Evolutionary conservation across 2,888 invertebrate species (phyloP).

Genomic region (Hemaris fuciformis): DNA sequence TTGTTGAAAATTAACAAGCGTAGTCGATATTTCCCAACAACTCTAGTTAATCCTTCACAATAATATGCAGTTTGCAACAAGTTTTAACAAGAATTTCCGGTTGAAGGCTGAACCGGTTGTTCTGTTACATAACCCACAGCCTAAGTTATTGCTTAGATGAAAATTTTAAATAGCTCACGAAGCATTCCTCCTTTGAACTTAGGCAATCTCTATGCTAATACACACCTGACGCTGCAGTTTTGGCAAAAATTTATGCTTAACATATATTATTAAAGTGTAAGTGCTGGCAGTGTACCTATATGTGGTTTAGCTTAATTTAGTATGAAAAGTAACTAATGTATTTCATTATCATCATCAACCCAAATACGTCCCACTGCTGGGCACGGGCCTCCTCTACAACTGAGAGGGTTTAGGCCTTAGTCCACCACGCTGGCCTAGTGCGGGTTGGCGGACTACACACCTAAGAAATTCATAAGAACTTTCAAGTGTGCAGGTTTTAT

Average conservation of each 20-base stretch:
- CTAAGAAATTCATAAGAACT: too few relatives aligned
- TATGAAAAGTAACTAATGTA: too few relatives aligned
- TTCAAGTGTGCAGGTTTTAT: too few relatives aligned
- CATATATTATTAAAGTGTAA: background rate
- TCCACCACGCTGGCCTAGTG: too few relatives aligned
- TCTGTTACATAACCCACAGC: background rate
- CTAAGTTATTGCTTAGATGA: background rate
- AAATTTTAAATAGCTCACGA: conserved; percentile 1
- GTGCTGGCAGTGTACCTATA: background rate
- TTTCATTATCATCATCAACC: too few relatives aligned
- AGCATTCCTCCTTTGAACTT: background rate
- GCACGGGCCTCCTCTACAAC: too few relatives aligned
- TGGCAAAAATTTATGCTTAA: background rate
- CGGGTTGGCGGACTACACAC: too few relatives aligned
- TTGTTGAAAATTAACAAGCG: background rate
- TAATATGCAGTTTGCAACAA: background rate
- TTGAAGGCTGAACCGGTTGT: background rate
- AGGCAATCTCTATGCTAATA: conserved; percentile 11
- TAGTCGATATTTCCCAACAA: background rate
- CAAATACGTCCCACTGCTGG: too few relatives aligned
- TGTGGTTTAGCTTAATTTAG: too few relatives aligned
- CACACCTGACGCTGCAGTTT: conserved; percentile 10
- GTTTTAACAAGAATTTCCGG: background rate
- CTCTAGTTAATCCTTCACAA: background rate
- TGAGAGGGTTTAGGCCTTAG: too few relatives aligned